Percentiles rank a stretch among this genome's conserved stretches.
Conservation (phyloP, 2,888 invertebrate genomes). For the Chalcosyrphus nemorum region DNA sequence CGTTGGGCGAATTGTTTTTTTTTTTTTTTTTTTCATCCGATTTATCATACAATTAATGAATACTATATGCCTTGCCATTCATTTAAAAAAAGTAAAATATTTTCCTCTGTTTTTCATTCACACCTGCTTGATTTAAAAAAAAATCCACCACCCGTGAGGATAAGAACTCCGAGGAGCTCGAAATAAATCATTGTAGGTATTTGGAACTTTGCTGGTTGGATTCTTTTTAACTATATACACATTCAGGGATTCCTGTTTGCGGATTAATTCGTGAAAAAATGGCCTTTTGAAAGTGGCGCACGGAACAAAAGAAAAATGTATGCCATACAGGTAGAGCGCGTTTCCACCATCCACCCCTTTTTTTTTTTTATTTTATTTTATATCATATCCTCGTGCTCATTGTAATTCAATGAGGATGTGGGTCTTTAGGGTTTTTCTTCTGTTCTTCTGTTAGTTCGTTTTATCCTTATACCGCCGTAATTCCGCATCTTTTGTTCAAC, state of each 20-base stretch:
- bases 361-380: no score
- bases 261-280: conserved; percentile 36
- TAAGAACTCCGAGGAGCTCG: conserved; percentile 22
- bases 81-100: neutral
- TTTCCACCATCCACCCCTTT: no score
- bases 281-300: conserved; percentile 44
- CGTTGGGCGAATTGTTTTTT: conserved; percentile 76
- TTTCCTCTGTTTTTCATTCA: neutral
- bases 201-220: conserved; percentile 21
- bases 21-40: neutral
- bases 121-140: neutral
- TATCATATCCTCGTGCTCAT: conserved; percentile 54
- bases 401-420: conserved; percentile 69
- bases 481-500: conserved; percentile 58
- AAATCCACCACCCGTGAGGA: conserved; percentile 14
- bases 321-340: conserved; percentile 68
- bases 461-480: conserved; percentile 53
- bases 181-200: conserved; percentile 33
- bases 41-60: neutral
- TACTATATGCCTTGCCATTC: neutral
- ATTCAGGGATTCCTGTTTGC: conserved; percentile 37
- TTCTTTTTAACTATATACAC: neutral
- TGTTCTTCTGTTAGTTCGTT: conserved; percentile 5
- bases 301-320: conserved; percentile 57
- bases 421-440: conserved; percentile 66